Conservation (phyloP, 92 coral and sea anemone species). For the Pocillopora meandrina region DNA sequence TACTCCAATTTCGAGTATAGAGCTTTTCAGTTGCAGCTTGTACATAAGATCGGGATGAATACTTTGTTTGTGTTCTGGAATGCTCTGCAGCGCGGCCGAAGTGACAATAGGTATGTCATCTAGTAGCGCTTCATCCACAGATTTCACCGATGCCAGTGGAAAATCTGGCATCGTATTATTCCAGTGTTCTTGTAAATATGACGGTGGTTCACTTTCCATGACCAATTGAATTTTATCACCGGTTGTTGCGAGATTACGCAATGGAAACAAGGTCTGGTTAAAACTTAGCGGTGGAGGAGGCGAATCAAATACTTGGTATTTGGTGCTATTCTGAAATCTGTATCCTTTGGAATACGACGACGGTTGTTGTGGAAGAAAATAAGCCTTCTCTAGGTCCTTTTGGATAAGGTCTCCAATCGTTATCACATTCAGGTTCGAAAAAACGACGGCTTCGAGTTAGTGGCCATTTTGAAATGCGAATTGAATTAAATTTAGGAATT, state of each 20-base stretch:
- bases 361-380: constrained; percentile 26
- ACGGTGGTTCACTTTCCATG: constrained; percentile 13
- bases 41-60: constrained; percentile 16
- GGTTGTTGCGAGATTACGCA: constrained; percentile 30
- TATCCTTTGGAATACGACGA: constrained; percentile 36
- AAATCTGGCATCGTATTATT: constrained; percentile 30
- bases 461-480: too few relatives aligned
- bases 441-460: neutral
- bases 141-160: constrained; percentile 5
- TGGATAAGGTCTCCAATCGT: constrained; percentile 17
- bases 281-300: constrained; percentile 21
- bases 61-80: constrained; percentile 28
- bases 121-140: constrained; percentile 29
- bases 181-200: constrained; percentile 29
- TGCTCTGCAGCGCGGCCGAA: constrained; percentile 12
- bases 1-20: constrained; percentile 27
- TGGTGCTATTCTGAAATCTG: constrained; percentile 17
- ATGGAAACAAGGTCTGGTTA: constrained; percentile 11
- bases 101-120: constrained; percentile 28
- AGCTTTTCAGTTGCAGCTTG: constrained; percentile 36
- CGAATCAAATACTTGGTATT: constrained; percentile 21
- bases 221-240: constrained; percentile 25
- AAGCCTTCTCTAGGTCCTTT: constrained; percentile 18
- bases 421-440: constrained; percentile 5
- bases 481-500: too few relatives aligned